Percentiles rank a stretch among this genome's conserved stretches.
These are phyloP conservation scores for Erebia aethiops DNA, from an alignment of 2,888 invertebrate species.

Conservation along the genomic window DNA sequence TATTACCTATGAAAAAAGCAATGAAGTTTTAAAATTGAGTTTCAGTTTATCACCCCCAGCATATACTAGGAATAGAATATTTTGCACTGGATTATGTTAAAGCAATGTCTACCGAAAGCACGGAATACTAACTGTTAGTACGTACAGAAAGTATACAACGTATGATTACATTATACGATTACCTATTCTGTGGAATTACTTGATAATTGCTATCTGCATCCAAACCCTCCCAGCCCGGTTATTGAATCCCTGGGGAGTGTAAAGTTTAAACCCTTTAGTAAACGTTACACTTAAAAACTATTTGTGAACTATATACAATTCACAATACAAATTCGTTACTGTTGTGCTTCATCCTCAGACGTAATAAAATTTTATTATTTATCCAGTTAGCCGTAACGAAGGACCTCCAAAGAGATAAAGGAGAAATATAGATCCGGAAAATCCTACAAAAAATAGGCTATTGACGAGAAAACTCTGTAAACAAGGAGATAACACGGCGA, in stretches of 20 bases:
- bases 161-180: too few relatives aligned
- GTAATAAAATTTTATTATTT: conserved; percentile 43
- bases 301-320: conserved; percentile 28
- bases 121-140: background rate
- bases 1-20: background rate
- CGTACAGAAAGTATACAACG: too few relatives aligned
- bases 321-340: conserved; percentile 34
- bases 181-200: too few relatives aligned
- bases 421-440: conserved; percentile 27
- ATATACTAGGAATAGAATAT: conserved; percentile 8
- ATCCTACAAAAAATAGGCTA: conserved; percentile 32
- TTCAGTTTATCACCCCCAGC: background rate
- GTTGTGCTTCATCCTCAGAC: conserved; percentile 36
- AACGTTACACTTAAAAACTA: too few relatives aligned
- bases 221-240: too few relatives aligned
- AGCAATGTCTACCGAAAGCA: too few relatives aligned
- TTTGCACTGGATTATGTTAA: background rate
- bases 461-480: conserved; percentile 24
- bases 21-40: background rate
- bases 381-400: conserved; percentile 41
- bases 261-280: too few relatives aligned
- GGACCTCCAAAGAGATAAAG: conserved; percentile 24
- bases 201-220: too few relatives aligned
- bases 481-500: conserved; percentile 23
- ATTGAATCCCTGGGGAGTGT: too few relatives aligned